Percentiles rank a stretch among this genome's conserved stretches.
Conservation (phyloP, 2,113 vertebrate species). For the Picathartes gymnocephalus region DNA sequence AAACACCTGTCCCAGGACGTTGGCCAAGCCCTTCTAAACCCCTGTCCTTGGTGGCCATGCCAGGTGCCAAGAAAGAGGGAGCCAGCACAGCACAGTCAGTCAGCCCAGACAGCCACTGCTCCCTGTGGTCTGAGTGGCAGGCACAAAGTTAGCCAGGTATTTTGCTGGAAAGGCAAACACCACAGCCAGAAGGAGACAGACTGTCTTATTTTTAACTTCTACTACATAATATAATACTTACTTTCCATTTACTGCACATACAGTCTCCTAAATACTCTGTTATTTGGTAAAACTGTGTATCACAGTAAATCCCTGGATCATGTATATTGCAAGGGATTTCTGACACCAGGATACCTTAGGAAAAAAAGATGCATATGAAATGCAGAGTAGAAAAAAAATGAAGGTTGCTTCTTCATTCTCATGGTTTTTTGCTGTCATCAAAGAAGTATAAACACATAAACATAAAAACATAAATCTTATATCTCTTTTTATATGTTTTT, state of each 20-base stretch:
- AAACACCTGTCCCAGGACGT: accelerated
- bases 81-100: background rate
- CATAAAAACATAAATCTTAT: background rate
- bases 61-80: background rate
- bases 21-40: background rate
- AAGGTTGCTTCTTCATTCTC: background rate
- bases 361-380: background rate
- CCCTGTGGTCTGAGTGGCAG: background rate
- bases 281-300: background rate
- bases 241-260: background rate
- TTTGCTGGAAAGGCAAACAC: background rate
- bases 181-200: background rate
- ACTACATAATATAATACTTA: background rate
- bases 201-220: background rate
- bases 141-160: background rate
- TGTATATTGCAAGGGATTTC: slow-evolving; percentile 11
- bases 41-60: accelerated
- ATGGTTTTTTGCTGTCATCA: background rate
- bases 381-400: background rate
- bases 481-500: slow-evolving; percentile 8
- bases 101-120: background rate
- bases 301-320: background rate
- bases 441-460: background rate
- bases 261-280: background rate
- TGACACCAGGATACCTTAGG: background rate